A percentile compares a stretch with the other conserved stretches of the same genome.
Conservation (phyloP, 2,797 vertebrate genomes). For the Lagodon rhomboides region DNA sequence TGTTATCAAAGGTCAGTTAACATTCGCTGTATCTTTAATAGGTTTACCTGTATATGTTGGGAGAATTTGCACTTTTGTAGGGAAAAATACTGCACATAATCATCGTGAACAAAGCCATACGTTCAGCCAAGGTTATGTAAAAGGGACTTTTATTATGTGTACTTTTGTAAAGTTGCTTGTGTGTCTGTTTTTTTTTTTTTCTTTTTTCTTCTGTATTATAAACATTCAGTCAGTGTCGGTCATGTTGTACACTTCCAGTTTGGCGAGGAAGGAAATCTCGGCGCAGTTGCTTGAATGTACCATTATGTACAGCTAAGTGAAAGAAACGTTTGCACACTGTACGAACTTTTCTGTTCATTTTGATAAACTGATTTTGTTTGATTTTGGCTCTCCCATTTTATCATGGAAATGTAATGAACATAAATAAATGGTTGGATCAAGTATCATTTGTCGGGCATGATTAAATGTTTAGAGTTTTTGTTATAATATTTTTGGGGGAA, state of each 20-base stretch:
- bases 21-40: constrained; percentile 44
- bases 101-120: constrained; percentile 72
- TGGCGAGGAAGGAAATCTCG: constrained; percentile 34
- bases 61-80: constrained; percentile 76
- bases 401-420: constrained; percentile 66
- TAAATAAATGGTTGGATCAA: constrained; percentile 70
- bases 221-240: constrained; percentile 32
- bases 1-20: constrained; percentile 51
- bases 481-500: too few species aligned
- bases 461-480: too few species aligned
- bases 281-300: constrained; percentile 47
- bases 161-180: constrained; percentile 66
- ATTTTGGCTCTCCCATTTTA: constrained; percentile 63
- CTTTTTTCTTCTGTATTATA: constrained; percentile 43
- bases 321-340: constrained; percentile 45
- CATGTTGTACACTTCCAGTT: constrained; percentile 36
- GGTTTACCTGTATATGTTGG: constrained; percentile 63
- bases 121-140: constrained; percentile 63
- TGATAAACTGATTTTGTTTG: constrained; percentile 18
- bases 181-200: constrained; percentile 23
- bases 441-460: constrained; percentile 15
- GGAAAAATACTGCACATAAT: constrained; percentile 55
- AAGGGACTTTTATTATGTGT: constrained; percentile 72
- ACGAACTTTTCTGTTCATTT: constrained; percentile 29
- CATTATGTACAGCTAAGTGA: constrained; percentile 33